Conservation (phyloP, 2,797 vertebrate genomes). For the Acrossocheilus wenchowensis region DNA sequence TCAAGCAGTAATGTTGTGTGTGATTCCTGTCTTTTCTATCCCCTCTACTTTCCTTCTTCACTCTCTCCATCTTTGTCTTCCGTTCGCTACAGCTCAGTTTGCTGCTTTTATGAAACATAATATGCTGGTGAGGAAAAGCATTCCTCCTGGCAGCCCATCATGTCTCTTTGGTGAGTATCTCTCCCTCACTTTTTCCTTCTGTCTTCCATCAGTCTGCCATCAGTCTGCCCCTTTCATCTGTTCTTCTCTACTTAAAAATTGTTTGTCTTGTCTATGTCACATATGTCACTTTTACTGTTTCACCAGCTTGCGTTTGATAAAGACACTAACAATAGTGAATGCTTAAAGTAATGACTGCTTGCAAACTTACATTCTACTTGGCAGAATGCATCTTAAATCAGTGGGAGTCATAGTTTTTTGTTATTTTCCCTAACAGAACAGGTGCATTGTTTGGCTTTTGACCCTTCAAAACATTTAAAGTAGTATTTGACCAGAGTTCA, state of each 20-base stretch:
- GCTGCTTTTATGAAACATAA: constrained; percentile 99
- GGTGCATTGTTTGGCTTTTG: not conserved
- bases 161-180: constrained; percentile 97
- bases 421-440: not conserved
- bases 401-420: not conserved
- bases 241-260: not conserved
- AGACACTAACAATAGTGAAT: not conserved
- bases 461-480: not conserved
- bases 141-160: constrained; percentile 94
- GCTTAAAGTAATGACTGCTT: not conserved
- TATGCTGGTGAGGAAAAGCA: constrained; percentile 98
- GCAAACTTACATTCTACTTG: not conserved
- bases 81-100: constrained; percentile 96
- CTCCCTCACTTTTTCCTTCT: constrained; percentile 55
- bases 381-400: not conserved
- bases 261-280: not conserved
- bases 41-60: constrained; percentile 59
- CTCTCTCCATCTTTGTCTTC: constrained; percentile 72
- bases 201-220: not conserved
- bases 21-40: constrained; percentile 46
- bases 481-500: not conserved
- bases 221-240: constrained; percentile 46
- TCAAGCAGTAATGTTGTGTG: constrained; percentile 40
- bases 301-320: not conserved
- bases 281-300: not conserved